These are phyloP conservation scores for Sinella curviseta DNA, from an alignment of 1,140 invertebrate genomes.

Conservation along the genomic window DNA sequence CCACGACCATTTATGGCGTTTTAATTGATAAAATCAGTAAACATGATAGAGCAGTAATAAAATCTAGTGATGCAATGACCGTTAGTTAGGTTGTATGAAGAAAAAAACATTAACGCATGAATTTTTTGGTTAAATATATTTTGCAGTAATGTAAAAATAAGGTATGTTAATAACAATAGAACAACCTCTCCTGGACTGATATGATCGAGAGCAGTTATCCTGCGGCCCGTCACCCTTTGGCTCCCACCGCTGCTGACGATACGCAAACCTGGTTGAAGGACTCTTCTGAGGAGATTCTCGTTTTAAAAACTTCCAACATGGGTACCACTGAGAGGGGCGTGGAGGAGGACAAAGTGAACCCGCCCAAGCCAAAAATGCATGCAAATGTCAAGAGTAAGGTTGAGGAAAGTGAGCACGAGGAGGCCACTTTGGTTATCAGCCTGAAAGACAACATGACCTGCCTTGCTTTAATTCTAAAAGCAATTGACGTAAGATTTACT, in stretches of 20 bases:
- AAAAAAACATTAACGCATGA: not conserved
- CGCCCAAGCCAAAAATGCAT: slow-evolving; percentile 55
- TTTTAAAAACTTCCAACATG: slow-evolving; percentile 53
- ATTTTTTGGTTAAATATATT: not conserved
- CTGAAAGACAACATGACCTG: slow-evolving; percentile 83
- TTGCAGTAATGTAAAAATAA: not conserved
- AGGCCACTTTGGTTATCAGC: slow-evolving; percentile 75
- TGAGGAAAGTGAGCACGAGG: slow-evolving; percentile 57
- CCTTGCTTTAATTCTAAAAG: slow-evolving; percentile 81
- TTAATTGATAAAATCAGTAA: too few relatives aligned
- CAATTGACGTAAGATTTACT: slow-evolving; percentile 69
- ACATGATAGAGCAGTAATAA: too few relatives aligned
- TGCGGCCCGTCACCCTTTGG: slow-evolving; percentile 87
- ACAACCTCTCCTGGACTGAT: slow-evolving; percentile 1
- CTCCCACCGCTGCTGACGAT: slow-evolving; percentile 88
- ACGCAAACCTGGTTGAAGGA: slow-evolving; percentile 85
- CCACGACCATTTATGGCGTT: too few relatives aligned
- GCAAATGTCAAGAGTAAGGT: slow-evolving; percentile 4
- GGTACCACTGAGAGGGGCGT: too few relatives aligned
- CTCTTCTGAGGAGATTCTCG: slow-evolving; percentile 83
- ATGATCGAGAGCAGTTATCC: slow-evolving; percentile 83
- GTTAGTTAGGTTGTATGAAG: too few relatives aligned
- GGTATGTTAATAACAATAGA: not conserved
- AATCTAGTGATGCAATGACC: too few relatives aligned
- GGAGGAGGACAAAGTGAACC: slow-evolving; percentile 30